phyloP scores from a whole-genome alignment of 2,888 invertebrate species.

The Mesorhabditis spiculigera region DNA sequence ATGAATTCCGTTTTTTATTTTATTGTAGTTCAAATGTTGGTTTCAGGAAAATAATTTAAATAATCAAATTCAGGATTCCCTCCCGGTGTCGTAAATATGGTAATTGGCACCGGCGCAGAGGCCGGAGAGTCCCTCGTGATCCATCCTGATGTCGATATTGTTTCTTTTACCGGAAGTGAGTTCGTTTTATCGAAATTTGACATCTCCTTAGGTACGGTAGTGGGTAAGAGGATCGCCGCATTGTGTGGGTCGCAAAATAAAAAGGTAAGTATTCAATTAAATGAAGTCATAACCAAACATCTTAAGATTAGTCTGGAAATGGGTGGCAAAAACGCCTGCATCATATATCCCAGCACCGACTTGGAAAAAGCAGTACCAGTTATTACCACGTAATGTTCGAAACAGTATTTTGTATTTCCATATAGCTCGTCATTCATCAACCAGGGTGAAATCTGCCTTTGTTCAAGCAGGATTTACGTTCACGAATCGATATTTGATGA shows the following conservation, averaged over 20 bases:
- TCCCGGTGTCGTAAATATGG: slow-evolving; percentile 65
- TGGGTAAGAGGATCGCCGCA: slow-evolving; percentile 47
- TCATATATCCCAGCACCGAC: slow-evolving; percentile 65
- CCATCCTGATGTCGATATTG: slow-evolving; percentile 63
- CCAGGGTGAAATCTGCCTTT: slow-evolving; percentile 67
- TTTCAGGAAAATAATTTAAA: not conserved
- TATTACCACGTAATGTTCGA: slow-evolving; percentile 48
- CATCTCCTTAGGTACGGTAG: slow-evolving; percentile 24
- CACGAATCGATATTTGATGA: slow-evolving; percentile 61
- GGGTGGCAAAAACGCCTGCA: slow-evolving; percentile 66
- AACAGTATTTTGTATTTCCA: not conserved
- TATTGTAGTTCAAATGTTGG: not conserved
- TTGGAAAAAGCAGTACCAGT: slow-evolving; percentile 61
- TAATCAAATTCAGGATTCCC: slow-evolving; percentile 61
- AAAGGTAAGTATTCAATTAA: slow-evolving; percentile 51
- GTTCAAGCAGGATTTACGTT: slow-evolving; percentile 65
- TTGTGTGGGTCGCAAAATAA: slow-evolving; percentile 60
- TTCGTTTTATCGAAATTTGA: not conserved
- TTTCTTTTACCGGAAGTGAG: slow-evolving; percentile 65
- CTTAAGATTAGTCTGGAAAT: slow-evolving; percentile 63
- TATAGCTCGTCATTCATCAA: slow-evolving; percentile 64
- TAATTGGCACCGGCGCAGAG: slow-evolving; percentile 64
- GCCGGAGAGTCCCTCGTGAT: slow-evolving; percentile 63
- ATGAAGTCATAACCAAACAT: not conserved
- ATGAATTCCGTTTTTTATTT: not conserved